Evolutionary conservation across 2,113 vertebrate species (phyloP), one percentile per base, ranked within the genome.

Genomic region (Chunga burmeisteri): DNA sequence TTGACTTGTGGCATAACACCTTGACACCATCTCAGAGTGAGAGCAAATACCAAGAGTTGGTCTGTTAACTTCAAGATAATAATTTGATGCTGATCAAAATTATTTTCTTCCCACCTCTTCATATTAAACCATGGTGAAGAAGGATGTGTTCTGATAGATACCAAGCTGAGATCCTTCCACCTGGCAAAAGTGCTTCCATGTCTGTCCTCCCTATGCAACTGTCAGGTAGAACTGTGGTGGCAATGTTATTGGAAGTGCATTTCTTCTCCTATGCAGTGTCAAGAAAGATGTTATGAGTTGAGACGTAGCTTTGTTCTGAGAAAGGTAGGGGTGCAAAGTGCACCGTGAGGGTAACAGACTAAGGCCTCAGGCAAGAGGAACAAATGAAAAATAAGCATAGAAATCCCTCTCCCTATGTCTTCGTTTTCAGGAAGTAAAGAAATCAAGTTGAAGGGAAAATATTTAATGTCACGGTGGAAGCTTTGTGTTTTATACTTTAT

Each of bases 171-270:
- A 53, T 94, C 21, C 20, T 61, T 81, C 27, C 13, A 7, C 22
- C 46, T 70, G 58, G 49, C 19, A 20, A 29, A 88, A 68, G 10
- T 52, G 21, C 56, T 91, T 75, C 73, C 73, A 71, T 0, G 0
- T 15, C 23, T 17, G 49, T 34, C 21, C 44, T 86, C 70, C 14
- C 0, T 7, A 1, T 0, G 2, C 42, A 71, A 3, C 61, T 50
- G 29, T 32, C 58, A 5, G 13, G 38, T 40, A 7, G 56, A 75
- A 10, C 36, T 29, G 32, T 71, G 42, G 56, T 3, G 17, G 29
- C 38, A 38, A 1, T 0, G 0, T 34, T 40, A 7, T 5, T 61
- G 32, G 42, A 63, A 30, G 26, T n/a, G 10, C 7, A 1, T 46
- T 21, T 56, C 26, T 72, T 52, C 23, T 61, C 16, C 42, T 42